phyloP scores from a whole-genome alignment of 2,113 vertebrate species.

The Bufo bufo region DNA sequence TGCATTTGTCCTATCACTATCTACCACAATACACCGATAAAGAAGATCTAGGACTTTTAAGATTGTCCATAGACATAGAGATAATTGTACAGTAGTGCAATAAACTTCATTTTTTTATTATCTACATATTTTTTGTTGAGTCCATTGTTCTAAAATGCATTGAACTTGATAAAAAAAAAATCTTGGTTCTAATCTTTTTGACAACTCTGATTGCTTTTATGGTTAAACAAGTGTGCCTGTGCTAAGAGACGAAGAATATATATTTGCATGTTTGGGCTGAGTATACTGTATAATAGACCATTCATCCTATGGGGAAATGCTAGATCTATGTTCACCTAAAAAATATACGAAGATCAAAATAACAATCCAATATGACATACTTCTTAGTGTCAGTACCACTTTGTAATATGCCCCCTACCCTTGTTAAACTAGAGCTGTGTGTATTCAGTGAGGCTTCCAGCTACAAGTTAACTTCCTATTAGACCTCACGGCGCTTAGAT shows the following conservation, averaged over 20 bases:
- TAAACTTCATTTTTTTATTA: no score
- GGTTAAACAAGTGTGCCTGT: background rate
- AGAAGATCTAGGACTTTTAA: no score
- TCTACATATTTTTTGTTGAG: no score
- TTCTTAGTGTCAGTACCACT: background rate
- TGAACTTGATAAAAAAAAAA: no score
- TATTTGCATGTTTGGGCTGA: background rate
- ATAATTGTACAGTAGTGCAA: no score
- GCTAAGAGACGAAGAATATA: background rate
- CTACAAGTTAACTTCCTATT: constrained; percentile 60
- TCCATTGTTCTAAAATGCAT: no score
- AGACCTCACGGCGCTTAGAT: constrained; percentile 43
- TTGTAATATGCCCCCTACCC: background rate
- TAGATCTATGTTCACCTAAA: background rate
- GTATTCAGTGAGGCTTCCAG: constrained; percentile 41
- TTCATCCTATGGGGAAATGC: background rate
- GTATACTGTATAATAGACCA: background rate
- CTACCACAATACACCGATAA: no score
- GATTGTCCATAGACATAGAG: no score
- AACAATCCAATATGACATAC: background rate
- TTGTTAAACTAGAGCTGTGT: background rate
- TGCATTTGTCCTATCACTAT: no score
- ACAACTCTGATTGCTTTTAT: no score
- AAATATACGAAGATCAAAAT: background rate
- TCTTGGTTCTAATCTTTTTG: no score